Percentiles rank a stretch among this genome's conserved stretches.
These are phyloP conservation scores for Parambassis ranga DNA, from an alignment of 2,797 vertebrate genomes.

Conservation along the genomic window DNA sequence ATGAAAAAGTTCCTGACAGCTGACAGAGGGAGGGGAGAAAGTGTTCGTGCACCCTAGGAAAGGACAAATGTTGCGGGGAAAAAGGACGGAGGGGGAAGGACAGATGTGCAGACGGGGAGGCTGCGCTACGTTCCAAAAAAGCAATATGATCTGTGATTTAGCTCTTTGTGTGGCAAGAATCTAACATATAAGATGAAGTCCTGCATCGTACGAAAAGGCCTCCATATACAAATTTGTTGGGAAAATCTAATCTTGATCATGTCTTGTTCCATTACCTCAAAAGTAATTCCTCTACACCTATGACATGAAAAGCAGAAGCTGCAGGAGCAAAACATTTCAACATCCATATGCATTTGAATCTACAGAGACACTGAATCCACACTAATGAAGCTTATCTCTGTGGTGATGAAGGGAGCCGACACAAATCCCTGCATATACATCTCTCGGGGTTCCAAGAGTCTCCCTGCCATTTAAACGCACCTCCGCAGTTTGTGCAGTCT, in stretches of 20 bases:
- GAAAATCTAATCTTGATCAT: constrained; percentile 15
- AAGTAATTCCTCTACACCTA: neutral
- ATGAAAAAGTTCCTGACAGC: constrained; percentile 49
- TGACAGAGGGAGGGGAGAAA: constrained; percentile 25
- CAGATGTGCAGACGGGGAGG: neutral
- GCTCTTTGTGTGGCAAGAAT: neutral
- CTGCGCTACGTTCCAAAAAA: neutral
- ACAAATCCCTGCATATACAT: constrained; percentile 19
- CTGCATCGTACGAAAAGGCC: neutral
- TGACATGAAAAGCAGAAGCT: neutral
- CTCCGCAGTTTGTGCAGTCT: constrained; percentile 26
- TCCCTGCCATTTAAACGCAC: constrained; percentile 44
- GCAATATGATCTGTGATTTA: neutral
- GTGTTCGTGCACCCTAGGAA: constrained; percentile 8
- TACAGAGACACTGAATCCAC: neutral
- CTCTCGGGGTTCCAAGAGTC: constrained; percentile 1
- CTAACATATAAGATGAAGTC: constrained; percentile 1
- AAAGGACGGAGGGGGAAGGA: neutral
- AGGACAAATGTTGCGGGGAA: constrained; percentile 1
- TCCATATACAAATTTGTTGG: neutral
- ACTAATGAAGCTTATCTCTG: constrained; percentile 29
- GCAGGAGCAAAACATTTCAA: constrained; percentile 12
- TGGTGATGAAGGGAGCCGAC: constrained; percentile 5
- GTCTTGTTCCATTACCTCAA: constrained; percentile 12
- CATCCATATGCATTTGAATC: constrained; percentile 7